These are phyloP conservation scores for Epicampocera succincta DNA, from an alignment of 2,888 invertebrate genomes.

Conservation along the genomic window DNA sequence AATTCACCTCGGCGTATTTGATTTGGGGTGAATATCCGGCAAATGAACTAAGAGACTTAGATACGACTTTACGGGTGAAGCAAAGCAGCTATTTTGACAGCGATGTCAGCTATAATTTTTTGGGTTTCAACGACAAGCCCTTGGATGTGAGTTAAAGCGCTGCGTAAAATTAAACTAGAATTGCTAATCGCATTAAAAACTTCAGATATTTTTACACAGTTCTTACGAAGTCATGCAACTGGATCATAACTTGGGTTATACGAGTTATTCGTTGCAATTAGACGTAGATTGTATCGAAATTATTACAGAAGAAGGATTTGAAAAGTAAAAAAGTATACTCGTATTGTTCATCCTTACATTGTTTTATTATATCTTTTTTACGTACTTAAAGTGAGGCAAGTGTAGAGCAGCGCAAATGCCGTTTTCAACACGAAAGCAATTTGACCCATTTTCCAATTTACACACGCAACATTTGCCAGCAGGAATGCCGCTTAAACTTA, in stretches of 20 bases:
- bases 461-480: conserved; percentile 78
- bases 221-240: conserved; percentile 78
- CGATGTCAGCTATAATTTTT: conserved; percentile 75
- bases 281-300: conserved; percentile 75
- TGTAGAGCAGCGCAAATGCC: conserved; percentile 78
- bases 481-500: conserved; percentile 80
- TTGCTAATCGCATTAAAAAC: too few relatives aligned
- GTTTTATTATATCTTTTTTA: neutral
- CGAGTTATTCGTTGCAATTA: conserved; percentile 73
- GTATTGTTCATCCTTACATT: neutral
- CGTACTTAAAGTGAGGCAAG: conserved; percentile 74
- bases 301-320: conserved; percentile 75
- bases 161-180: neutral
- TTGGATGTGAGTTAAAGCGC: conserved; percentile 72
- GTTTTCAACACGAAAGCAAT: conserved; percentile 80
- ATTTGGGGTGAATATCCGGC: conserved; percentile 74
- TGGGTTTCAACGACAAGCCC: conserved; percentile 74
- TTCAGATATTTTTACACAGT: conserved; percentile 78
- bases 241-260: conserved; percentile 75
- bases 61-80: conserved; percentile 43
- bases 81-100: conserved; percentile 76
- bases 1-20: conserved; percentile 75
- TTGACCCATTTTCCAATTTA: conserved; percentile 79
- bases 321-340: conserved; percentile 74
- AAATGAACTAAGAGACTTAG: conserved; percentile 36